Conservation (phyloP, 1,140 invertebrate species). For the Heliconius hewitsoni region DNA sequence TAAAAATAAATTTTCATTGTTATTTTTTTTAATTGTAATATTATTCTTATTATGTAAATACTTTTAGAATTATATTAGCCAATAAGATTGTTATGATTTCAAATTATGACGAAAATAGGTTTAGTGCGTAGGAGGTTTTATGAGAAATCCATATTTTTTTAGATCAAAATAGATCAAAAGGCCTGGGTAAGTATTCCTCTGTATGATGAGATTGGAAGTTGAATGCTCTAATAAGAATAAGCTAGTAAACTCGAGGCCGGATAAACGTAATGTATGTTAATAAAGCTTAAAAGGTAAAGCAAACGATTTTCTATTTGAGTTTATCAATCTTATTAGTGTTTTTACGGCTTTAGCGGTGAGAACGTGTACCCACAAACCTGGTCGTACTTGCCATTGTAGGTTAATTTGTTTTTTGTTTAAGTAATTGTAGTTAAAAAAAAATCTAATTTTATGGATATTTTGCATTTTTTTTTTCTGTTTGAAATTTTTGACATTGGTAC, state of each 20-base stretch:
- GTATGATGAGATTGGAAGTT: neutral
- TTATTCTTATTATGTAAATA: too few species aligned
- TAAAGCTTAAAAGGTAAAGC: constrained; percentile 52
- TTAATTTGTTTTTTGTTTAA: neutral
- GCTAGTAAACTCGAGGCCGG: constrained; percentile 49
- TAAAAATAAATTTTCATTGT: too few species aligned
- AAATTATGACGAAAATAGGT: neutral
- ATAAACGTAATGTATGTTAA: constrained; percentile 54
- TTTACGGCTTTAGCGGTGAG: constrained; percentile 40
- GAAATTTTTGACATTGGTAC: too few species aligned
- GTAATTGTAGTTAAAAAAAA: neutral
- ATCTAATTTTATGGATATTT: too few species aligned
- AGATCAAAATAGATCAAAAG: constrained; percentile 35
- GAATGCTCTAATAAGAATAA: constrained; percentile 53
- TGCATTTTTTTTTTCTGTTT: too few species aligned
- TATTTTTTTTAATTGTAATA: too few species aligned
- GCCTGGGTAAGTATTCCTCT: constrained; percentile 6
- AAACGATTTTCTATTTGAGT: constrained; percentile 50
- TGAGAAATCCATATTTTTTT: constrained; percentile 25
- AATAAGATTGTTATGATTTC: too few species aligned
- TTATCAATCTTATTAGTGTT: constrained; percentile 51
- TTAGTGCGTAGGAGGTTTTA: constrained; percentile 13
- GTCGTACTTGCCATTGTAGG: neutral
- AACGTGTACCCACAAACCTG: constrained; percentile 15
- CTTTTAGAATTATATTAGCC: too few species aligned